Evolutionary conservation across 2,888 invertebrate genomes (phyloP).

Genomic region (Pilophorus perplexus): DNA sequence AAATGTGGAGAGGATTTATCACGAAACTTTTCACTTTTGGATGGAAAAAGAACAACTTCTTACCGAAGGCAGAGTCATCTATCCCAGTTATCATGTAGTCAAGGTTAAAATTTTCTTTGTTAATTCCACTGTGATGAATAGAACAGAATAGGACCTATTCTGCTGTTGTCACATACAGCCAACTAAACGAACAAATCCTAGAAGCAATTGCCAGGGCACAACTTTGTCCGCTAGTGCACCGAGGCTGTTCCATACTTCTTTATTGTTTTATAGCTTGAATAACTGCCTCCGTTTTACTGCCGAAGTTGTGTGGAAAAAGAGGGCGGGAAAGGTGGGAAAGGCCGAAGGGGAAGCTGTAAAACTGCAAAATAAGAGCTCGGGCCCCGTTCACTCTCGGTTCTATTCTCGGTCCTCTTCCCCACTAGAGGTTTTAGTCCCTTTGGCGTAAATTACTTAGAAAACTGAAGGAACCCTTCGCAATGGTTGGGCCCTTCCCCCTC

Average conservation of each 20-base stretch:
- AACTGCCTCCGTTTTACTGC: constrained; percentile 24
- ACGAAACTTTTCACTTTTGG: too few species aligned
- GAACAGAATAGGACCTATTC: too few species aligned
- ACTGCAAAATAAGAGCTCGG: constrained; percentile 21
- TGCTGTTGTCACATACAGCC: too few species aligned
- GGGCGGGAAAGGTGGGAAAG: neutral
- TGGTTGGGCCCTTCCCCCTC: too few species aligned
- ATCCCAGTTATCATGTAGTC: too few species aligned
- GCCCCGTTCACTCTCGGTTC: neutral
- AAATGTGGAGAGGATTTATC: too few species aligned
- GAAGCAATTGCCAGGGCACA: constrained; percentile 18
- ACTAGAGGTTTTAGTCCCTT: neutral
- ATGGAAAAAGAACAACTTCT: too few species aligned
- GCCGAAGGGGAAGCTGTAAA: constrained; percentile 16
- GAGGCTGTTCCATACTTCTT: constrained; percentile 2
- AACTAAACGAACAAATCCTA: constrained; percentile 21
- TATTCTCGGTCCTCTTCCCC: neutral
- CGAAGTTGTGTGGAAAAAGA: neutral
- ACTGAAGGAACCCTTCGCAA: too few species aligned
- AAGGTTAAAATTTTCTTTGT: too few species aligned
- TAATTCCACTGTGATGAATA: too few species aligned
- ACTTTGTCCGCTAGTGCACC: constrained; percentile 7
- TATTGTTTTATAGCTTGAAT: constrained; percentile 28
- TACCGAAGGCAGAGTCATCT: too few species aligned
- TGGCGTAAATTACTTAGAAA: neutral